Evolutionary conservation across 1,140 invertebrate species (phyloP), one percentile per base, ranked within the genome.

Genomic region (Polyergus mexicanus): DNA sequence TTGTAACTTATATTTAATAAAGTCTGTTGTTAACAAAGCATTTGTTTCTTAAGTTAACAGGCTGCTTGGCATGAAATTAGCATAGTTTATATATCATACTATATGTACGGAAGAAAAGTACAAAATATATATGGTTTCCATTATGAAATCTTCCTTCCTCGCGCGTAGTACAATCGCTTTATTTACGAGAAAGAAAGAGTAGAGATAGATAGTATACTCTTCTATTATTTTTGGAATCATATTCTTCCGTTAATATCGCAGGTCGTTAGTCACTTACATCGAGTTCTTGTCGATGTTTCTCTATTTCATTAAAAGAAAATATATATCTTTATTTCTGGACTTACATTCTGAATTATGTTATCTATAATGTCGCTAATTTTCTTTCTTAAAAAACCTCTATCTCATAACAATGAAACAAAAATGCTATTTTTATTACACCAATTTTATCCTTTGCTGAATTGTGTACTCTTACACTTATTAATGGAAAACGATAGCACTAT

Each of bases 1-100:
- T 90, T 88, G 87, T 89, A 78, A 91, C 88, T 88, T 93, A 19
- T 89, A 84, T 71, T 87, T 85, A 87, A 85, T 87, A 87, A 89
- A 89, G 11, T 76, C 22, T 75, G 47, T 87, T 85, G 62, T 89
- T 88, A 88, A 88, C 76, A 86, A 88, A 85, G 62, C 47, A 56
- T 86, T 68, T 22, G 22, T 76, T 22, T 16, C 62, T 69, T 76
- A 62, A 71, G 32, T 77, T 62, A 47, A 60, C 13, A 51, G 63
- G 10, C 22, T 78, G 28, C 32, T 87, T 51, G 75, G 44, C 58
- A 80, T 77, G 63, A 68, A 84, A 84, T 66, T 41, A 80, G 58
- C 22, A 54, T 72, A 56, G 41, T 41, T 38, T 75, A 76, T 62
- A 58, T 25, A 25, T 35, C 38, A 60, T 60, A 16, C 11, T 81